Conservation (phyloP, 2,797 vertebrate species). For the Chrosomus eos region DNA sequence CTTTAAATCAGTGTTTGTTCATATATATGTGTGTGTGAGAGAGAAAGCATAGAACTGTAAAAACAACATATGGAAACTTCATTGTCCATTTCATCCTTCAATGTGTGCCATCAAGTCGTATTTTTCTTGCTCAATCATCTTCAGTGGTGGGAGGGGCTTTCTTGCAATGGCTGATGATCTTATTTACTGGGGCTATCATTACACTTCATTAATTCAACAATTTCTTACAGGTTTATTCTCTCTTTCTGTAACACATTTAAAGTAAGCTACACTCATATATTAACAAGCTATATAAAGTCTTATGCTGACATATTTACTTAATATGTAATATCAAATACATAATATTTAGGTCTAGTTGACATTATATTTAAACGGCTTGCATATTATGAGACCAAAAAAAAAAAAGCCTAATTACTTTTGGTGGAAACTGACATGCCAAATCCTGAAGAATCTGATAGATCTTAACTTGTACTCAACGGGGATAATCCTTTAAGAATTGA, state of each 20-base stretch:
- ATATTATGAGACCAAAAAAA: not conserved
- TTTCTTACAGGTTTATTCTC: constrained; percentile 15
- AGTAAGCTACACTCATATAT: not conserved
- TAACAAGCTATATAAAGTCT: not conserved
- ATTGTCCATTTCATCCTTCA: constrained; percentile 89
- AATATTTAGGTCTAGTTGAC: not conserved
- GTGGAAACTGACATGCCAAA: not conserved
- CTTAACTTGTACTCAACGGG: not conserved
- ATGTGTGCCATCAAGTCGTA: constrained; percentile 81
- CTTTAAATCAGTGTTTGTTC: constrained; percentile 44
- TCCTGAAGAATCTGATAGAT: not conserved
- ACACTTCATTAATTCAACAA: constrained; percentile 65
- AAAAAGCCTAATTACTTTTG: not conserved
- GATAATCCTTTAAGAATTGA: not conserved
- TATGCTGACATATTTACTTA: not conserved
- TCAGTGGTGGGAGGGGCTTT: constrained; percentile 56
- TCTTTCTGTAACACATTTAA: not conserved
- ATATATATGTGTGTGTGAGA: constrained; percentile 53
- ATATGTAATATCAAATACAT: not conserved
- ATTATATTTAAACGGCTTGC: not conserved
- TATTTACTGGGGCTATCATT: constrained; percentile 63
- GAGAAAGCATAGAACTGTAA: constrained; percentile 73
- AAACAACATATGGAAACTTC: constrained; percentile 90
- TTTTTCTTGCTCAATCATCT: constrained; percentile 80
- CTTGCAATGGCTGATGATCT: constrained; percentile 51